Evolutionary conservation across 2,797 vertebrate species (phyloP).

Genomic region (Potorous gilbertii): DNA sequence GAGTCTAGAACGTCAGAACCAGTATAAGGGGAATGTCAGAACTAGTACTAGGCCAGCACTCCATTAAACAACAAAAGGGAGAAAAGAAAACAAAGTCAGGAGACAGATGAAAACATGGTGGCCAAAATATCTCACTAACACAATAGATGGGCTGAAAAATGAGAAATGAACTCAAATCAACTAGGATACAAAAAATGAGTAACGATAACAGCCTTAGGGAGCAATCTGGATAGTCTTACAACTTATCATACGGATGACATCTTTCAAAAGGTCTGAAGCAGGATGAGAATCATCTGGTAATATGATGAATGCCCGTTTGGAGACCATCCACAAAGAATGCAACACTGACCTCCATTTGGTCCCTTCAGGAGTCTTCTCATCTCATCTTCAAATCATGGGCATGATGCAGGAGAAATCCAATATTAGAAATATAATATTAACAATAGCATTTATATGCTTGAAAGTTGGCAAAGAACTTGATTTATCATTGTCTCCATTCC

Average conservation of each 20-base stretch:
- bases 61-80: conserved; percentile 32
- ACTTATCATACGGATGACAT: background rate
- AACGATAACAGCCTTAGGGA: background rate
- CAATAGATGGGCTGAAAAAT: conserved; percentile 14
- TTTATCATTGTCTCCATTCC: background rate
- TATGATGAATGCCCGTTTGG: background rate
- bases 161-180: conserved; percentile 47
- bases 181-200: conserved; percentile 14
- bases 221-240: background rate
- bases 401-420: conserved; percentile 59
- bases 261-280: conserved; percentile 9
- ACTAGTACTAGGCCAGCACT: conserved; percentile 22
- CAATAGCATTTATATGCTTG: background rate
- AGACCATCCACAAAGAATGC: background rate
- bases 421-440: conserved; percentile 47
- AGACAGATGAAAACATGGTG: conserved; percentile 25
- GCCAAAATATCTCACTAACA: conserved; percentile 19
- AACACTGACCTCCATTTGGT: background rate
- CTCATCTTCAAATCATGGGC: conserved; percentile 60
- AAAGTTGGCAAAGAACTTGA: background rate
- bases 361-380: conserved; percentile 7
- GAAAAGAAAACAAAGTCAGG: conserved; percentile 3
- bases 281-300: background rate
- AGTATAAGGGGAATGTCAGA: conserved; percentile 40
- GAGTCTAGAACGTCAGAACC: conserved; percentile 31